Conservation (phyloP, 2,888 invertebrate species). For the Falcaria lacertinaria region DNA sequence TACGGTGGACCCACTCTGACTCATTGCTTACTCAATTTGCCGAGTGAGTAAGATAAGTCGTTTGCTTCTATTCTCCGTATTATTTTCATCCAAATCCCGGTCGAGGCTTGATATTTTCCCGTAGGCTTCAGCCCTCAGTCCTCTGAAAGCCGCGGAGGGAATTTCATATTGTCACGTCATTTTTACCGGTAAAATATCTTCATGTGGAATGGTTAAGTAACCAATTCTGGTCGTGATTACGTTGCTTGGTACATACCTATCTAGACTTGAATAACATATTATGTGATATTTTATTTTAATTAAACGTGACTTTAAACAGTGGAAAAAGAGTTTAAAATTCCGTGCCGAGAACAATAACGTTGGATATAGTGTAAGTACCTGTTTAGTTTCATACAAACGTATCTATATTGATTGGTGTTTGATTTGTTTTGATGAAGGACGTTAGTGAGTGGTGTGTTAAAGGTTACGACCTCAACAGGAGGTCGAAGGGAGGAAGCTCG, state of each 20-base stretch:
- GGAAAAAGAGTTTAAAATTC: conserved; percentile 2
- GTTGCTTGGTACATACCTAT: conserved; percentile 14
- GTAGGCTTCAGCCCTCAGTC: conserved; percentile 69
- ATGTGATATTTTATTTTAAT: conserved; percentile 19
- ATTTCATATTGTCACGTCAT: conserved; percentile 24
- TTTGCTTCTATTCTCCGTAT: conserved; percentile 27
- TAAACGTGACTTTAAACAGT: conserved; percentile 11
- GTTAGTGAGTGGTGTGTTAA: conserved; percentile 39
- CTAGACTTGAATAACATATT: too few relatives aligned
- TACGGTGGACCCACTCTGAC: conserved; percentile 47
- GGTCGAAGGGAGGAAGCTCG: conserved; percentile 34
- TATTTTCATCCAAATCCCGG: conserved; percentile 64
- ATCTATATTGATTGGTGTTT: conserved; percentile 45
- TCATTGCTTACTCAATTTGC: conserved; percentile 41
- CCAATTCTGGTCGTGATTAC: conserved; percentile 29
- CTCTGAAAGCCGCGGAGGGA: conserved; percentile 46
- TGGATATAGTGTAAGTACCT: conserved; percentile 31
- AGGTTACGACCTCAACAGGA: conserved; percentile 60
- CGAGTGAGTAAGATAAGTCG: conserved; percentile 38
- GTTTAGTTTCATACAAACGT: conserved; percentile 14
- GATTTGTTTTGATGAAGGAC: conserved; percentile 51
- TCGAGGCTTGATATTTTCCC: conserved; percentile 71
- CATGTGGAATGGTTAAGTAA: conserved; percentile 68
- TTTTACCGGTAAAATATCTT: conserved; percentile 35
- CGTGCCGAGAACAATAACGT: not conserved